phyloP scores from a whole-genome alignment of 1,140 invertebrate species.

The Drosophila baimaii region DNA sequence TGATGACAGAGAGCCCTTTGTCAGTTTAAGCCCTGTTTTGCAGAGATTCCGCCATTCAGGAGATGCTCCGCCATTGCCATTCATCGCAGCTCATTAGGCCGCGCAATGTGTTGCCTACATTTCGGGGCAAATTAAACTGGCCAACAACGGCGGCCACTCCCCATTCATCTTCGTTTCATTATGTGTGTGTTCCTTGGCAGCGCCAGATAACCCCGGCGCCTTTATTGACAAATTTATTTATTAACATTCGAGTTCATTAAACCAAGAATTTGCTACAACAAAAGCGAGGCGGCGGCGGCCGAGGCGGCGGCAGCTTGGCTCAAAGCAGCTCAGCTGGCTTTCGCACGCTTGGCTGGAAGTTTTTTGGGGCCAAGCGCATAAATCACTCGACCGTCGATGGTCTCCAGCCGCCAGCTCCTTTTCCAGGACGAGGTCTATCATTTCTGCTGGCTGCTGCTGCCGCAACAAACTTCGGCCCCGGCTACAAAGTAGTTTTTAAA shows the following conservation, averaged over 20 bases:
- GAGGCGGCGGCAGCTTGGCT: conserved; percentile 15
- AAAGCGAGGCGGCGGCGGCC: not conserved
- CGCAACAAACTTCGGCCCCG: conserved; percentile 29
- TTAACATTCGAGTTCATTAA: conserved; percentile 83
- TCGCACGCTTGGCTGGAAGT: conserved; percentile 60
- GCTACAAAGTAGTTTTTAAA: conserved; percentile 73
- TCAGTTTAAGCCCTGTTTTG: conserved; percentile 11
- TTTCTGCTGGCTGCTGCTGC: conserved; percentile 24
- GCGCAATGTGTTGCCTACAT: conserved; percentile 59
- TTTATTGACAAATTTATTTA: conserved; percentile 81
- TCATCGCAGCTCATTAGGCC: conserved; percentile 63
- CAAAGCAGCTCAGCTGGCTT: conserved; percentile 42
- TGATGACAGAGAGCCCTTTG: conserved; percentile 12
- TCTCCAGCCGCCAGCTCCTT: not conserved
- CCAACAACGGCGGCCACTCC: conserved; percentile 27
- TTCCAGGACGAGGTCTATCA: conserved; percentile 28
- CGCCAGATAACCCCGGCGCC: conserved; percentile 40
- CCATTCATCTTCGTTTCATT: conserved; percentile 78
- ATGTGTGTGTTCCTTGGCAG: conserved; percentile 45
- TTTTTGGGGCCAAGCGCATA: conserved; percentile 48
- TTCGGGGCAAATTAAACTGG: conserved; percentile 64
- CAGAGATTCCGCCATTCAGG: conserved; percentile 17
- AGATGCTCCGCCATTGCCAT: conserved; percentile 29
- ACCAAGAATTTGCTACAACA: conserved; percentile 57
- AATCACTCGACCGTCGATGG: conserved; percentile 65